phyloP scores from a whole-genome alignment of 2,797 vertebrate species.

The Phataginus tricuspis region DNA sequence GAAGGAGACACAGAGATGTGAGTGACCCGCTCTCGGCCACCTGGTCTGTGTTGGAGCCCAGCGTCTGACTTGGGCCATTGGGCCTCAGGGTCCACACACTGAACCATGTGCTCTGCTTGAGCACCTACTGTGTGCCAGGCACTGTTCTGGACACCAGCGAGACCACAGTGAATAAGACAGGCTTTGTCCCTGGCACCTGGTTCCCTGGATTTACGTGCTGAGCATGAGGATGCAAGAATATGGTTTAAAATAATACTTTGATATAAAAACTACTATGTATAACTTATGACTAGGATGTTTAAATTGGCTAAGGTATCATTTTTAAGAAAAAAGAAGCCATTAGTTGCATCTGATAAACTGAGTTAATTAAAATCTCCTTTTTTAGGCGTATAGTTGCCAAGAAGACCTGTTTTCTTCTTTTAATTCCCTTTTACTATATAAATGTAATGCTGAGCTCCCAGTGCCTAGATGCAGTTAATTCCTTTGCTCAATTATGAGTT shows the following conservation, averaged over 20 bases:
- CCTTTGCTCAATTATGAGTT: conserved; percentile 60
- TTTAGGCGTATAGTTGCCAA: not conserved
- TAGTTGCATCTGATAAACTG: conserved; percentile 32
- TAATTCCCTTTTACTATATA: not conserved
- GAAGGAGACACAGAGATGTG: not conserved
- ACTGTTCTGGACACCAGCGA: too few species aligned
- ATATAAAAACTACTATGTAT: not conserved
- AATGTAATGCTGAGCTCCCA: not conserved
- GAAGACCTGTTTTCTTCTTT: not conserved
- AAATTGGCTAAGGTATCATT: not conserved
- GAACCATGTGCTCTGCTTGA: not conserved
- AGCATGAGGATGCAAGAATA: accelerated
- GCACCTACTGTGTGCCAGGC: not conserved
- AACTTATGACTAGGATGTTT: not conserved
- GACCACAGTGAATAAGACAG: not conserved
- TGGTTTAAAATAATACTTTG: not conserved
- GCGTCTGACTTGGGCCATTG: accelerated
- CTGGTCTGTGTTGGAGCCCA: accelerated
- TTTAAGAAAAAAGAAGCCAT: not conserved
- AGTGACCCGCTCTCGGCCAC: not conserved
- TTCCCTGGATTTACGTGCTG: not conserved
- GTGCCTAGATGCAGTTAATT: conserved; percentile 45
- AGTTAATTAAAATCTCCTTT: conserved; percentile 60
- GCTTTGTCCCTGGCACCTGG: accelerated
- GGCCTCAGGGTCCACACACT: not conserved